A percentile compares a stretch with the other conserved stretches of the same genome.
These are phyloP conservation scores for Psilopsiagon aymara DNA, from an alignment of 2,113 vertebrate genomes.

Conservation along the genomic window DNA sequence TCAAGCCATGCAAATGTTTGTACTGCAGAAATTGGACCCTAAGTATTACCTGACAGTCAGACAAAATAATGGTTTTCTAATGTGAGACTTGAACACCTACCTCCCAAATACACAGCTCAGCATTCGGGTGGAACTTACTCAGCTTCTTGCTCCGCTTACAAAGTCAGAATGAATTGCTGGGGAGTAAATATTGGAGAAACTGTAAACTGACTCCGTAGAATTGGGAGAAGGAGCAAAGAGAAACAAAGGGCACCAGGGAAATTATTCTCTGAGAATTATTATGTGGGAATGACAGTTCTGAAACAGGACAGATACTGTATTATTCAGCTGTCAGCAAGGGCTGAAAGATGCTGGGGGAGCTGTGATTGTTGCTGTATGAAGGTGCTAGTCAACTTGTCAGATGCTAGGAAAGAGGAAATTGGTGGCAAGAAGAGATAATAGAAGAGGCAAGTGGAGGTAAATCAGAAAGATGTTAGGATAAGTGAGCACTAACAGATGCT, in stretches of 20 bases:
- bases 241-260: conserved; percentile 16
- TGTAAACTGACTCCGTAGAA: neutral
- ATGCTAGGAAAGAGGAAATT: conserved; percentile 37
- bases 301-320: neutral
- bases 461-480: conserved; percentile 25
- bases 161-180: conserved; percentile 7
- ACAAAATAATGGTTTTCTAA: neutral
- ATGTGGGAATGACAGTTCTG: neutral
- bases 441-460: conserved; percentile 41
- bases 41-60: conserved; percentile 14
- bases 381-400: conserved; percentile 43
- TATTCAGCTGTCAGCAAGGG: conserved; percentile 40
- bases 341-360: neutral
- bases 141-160: neutral
- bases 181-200: neutral
- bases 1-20: conserved; percentile 1
- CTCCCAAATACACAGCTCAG: neutral
- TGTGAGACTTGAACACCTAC: neutral
- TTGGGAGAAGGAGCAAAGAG: neutral
- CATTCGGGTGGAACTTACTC: neutral
- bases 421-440: conserved; percentile 59
- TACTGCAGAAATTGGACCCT: neutral
- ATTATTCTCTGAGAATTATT: neutral
- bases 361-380: neutral
- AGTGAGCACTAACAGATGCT: conserved; percentile 22